Percentiles rank a stretch among this genome's conserved stretches.
Evolutionary conservation across 2,113 vertebrate genomes (phyloP).

Genomic region (Narcine bancroftii): DNA sequence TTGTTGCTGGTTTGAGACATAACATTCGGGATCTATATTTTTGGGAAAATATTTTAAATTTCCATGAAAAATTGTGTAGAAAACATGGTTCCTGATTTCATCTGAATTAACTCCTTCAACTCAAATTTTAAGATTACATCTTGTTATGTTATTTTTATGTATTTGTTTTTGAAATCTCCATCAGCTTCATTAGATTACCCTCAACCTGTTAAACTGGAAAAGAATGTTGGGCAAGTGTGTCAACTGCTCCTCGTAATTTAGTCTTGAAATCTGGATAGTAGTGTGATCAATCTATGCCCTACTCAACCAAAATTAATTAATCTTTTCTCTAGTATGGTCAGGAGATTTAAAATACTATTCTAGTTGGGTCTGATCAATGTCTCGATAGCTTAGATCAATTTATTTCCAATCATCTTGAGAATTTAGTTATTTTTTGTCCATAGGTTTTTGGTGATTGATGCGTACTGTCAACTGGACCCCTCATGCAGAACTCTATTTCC

Average conservation of each 20-base stretch:
- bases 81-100: background rate
- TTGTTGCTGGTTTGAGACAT: no score
- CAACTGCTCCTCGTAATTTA: background rate
- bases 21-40: no score
- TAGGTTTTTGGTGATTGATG: background rate
- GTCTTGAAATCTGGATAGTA: background rate
- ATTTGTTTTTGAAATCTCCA: no score
- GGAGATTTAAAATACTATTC: background rate
- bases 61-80: background rate
- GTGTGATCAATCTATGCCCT: background rate
- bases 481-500: background rate
- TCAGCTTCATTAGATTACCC: background rate
- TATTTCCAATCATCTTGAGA: background rate
- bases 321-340: no score
- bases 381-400: background rate
- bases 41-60: no score
- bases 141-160: no score
- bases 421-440: background rate
- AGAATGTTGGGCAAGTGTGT: background rate
- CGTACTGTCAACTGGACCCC: background rate
- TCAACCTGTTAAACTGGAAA: background rate
- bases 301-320: background rate
- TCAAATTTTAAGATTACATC: background rate
- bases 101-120: background rate
- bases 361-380: background rate